These are phyloP conservation scores for Teinopalpus imperialis DNA, from an alignment of 2,888 invertebrate genomes.

Conservation along the genomic window DNA sequence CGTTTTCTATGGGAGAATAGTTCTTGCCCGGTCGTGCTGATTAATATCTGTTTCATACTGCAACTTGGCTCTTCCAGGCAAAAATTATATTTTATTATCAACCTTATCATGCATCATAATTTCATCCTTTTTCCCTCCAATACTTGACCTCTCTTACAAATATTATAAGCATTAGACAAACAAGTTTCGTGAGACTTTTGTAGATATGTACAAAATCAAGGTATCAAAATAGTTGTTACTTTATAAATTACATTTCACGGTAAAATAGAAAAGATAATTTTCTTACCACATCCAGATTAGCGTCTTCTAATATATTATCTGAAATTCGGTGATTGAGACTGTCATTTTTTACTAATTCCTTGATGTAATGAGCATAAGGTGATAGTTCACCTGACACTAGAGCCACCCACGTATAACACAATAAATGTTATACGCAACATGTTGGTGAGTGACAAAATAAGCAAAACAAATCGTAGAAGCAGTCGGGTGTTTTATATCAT, in stretches of 20 bases:
- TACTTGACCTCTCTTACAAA: too few relatives aligned
- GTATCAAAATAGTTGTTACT: not conserved
- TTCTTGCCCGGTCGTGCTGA: too few relatives aligned
- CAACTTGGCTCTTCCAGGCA: too few relatives aligned
- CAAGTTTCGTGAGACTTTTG: too few relatives aligned
- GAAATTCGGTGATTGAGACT: constrained; percentile 37
- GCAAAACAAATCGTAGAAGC: not conserved
- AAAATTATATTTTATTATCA: too few relatives aligned
- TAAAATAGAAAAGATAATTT: not conserved
- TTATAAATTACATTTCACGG: not conserved
- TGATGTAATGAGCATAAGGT: constrained; percentile 46
- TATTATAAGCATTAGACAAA: too few relatives aligned
- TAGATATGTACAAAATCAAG: constrained; percentile 27
- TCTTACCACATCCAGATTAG: constrained; percentile 47
- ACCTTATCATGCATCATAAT: too few relatives aligned
- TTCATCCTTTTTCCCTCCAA: too few relatives aligned
- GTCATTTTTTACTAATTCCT: constrained; percentile 32
- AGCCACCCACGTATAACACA: not conserved
- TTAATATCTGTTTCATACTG: too few relatives aligned
- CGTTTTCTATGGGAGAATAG: too few relatives aligned
- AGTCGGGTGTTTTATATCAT: constrained; percentile 7
- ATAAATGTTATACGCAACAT: constrained; percentile 5
- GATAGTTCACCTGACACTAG: constrained; percentile 40
- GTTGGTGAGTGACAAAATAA: not conserved
- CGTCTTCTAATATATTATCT: constrained; percentile 46